Evolutionary conservation across 1,140 invertebrate genomes (phyloP), one percentile per base, ranked within the genome.

Genomic region (Drosophila ogumai): DNA sequence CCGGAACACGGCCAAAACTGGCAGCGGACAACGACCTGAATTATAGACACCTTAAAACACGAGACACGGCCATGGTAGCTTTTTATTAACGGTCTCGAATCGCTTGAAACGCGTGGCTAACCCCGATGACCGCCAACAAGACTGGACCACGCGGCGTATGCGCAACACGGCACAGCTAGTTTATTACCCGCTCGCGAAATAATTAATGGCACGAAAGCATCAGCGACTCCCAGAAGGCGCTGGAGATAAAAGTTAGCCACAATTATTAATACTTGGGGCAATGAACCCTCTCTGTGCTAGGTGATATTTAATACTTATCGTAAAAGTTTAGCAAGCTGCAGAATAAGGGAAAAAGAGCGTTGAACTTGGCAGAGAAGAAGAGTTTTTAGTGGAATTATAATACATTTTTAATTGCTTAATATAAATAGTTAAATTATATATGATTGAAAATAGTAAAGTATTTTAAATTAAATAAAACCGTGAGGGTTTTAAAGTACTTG

Each of bases 11-110:
- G 41, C 44, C 56, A 68, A 28, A 47, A 61, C 41, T 31, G 17
- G 44, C 31, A 44, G 31, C 59, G 71, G 71, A 15, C 74, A 76
- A 54, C 55, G 64, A 77, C 74, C 56, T 60, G 57, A 63, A 36
- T 56, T 52, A 57, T 43, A 71, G 65, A 77, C 75, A 57, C 66
- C 68, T 50, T 36, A 25, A 28, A 41, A 36, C 28, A 43, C 28
- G 52, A 52, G 55, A 59, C 52, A 50, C 49, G 19, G 19, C 52
- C 71, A 46, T 13, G 54, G 55, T 67, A 41, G 55, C 75, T 52
- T 76, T 90, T 90, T 90, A 85, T 85, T 81, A 90, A 90, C 87
- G 81, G 50, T 81, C 74, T 52, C 36, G 61, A 66, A 75, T 43
- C 67, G 63, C 44, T 46, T 32, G 57, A 47, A 67, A 34, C 19